Percentiles rank a stretch among this genome's conserved stretches.
Conservation (phyloP, 2,113 vertebrate species). For the Dasyprocta punctata region DNA sequence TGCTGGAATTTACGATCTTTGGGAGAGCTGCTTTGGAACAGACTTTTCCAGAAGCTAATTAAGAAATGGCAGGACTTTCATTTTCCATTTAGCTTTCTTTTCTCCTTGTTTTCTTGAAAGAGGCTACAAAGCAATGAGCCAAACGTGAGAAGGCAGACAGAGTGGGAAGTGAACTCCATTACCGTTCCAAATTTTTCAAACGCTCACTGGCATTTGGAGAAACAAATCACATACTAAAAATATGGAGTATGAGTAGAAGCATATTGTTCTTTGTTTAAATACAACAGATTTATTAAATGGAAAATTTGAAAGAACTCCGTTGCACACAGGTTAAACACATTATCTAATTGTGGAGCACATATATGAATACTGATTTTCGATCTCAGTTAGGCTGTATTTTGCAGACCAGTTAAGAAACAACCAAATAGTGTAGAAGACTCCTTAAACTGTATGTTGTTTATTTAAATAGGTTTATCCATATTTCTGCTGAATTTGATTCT, state of each 20-base stretch:
- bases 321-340: background rate
- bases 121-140: background rate
- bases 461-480: conserved; percentile 80
- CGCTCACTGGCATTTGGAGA: background rate
- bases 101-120: background rate
- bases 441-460: conserved; percentile 75
- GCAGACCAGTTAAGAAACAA: conserved; percentile 76
- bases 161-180: background rate
- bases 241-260: background rate
- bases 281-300: background rate
- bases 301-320: background rate
- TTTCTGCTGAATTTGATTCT: conserved; percentile 83
- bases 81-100: background rate
- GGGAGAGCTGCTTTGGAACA: background rate
- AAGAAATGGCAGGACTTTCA: background rate
- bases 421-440: conserved; percentile 76
- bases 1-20: background rate
- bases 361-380: conserved; percentile 68
- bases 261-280: background rate
- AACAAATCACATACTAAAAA: background rate
- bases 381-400: conserved; percentile 70
- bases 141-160: background rate
- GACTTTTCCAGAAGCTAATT: background rate
- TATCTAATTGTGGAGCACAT: conserved; percentile 32
- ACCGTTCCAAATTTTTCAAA: background rate